Conservation (phyloP, 2,797 vertebrate species). For the Enteromius radiatus region DNA sequence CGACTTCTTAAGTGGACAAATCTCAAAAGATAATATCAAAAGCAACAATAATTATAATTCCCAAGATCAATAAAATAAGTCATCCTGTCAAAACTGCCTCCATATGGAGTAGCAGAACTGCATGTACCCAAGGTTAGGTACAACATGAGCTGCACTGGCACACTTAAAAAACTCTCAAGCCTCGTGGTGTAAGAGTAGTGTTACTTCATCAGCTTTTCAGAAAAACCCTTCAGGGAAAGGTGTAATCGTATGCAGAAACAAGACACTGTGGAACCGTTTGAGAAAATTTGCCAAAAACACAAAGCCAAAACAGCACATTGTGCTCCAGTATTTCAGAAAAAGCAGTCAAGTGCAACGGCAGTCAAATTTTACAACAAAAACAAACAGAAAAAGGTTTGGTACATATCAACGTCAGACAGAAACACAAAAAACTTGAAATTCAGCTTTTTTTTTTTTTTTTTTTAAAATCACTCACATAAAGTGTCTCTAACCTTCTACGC, state of each 20-base stretch:
- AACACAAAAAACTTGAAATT: constrained; percentile 22
- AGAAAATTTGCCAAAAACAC: constrained; percentile 10
- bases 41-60: not conserved
- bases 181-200: constrained; percentile 9
- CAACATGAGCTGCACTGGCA: constrained; percentile 26
- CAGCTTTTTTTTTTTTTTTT: not conserved
- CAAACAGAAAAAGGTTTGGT: constrained; percentile 6
- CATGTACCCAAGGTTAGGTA: not conserved
- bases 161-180: constrained; percentile 5
- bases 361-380: constrained; percentile 6
- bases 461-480: constrained; percentile 4
- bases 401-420: constrained; percentile 1
- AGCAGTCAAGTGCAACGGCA: not conserved
- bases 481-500: constrained; percentile 29
- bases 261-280: not conserved
- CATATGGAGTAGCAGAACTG: constrained; percentile 14
- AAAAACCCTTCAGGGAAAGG: constrained; percentile 44
- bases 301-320: constrained; percentile 18
- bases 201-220: constrained; percentile 26
- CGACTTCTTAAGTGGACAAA: not conserved
- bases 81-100: not conserved
- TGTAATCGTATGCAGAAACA: constrained; percentile 7
- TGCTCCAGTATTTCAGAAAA: not conserved
- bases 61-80: not conserved
- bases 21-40: not conserved